Evolutionary conservation across 2,797 vertebrate species (phyloP), one percentile per base, ranked within the genome.

Genomic region (Cichlasoma orientale): DNA sequence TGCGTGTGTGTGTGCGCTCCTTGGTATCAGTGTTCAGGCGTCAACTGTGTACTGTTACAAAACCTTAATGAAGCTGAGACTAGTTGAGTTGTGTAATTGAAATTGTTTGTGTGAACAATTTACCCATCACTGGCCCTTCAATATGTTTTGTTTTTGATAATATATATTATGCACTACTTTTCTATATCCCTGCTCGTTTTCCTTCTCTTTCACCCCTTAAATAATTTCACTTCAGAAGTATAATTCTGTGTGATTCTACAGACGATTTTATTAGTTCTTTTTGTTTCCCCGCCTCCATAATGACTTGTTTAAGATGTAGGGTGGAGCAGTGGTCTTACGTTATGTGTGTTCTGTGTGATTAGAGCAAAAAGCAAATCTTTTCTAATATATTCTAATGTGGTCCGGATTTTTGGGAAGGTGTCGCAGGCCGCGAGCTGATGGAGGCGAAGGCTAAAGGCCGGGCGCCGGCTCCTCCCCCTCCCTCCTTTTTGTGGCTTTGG

Each of bases 161-260:
- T 96, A 96, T 96, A 97, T 96, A 95, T 97, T 97, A 97, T 97
- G 98, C 97, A 98, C 97, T 99, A 92, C 85, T 96, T 97, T 97
- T 97, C 95, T 93, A 90, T 90, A 81, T 53, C 66, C 78, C 75
- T 75, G 47, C 69, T 57, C 7, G 14, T 81, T 79, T 74, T 72
- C 56, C 54, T 87, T 87, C 61, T 86, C 86, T 59, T 82, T 79
- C 71, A 41, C 71, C 86, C 68, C 90, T 94, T 90, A 93, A 92
- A 94, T 96, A 92, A 95, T 91, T 96, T 96, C 90, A 95, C 93
- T 95, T 94, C 94, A 95, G 84, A 81, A 56, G 78, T 75, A 21
- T 36, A 77, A 95, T 95, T 95, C 95, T 94, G 93, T 96, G 97
- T 97, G 95, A 97, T 95, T 95, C 93, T 92, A 95, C 93, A 96